Percentiles rank a stretch among this genome's conserved stretches.
Conservation (phyloP, 2,113 vertebrate genomes). For the Catharus fuscescens region DNA sequence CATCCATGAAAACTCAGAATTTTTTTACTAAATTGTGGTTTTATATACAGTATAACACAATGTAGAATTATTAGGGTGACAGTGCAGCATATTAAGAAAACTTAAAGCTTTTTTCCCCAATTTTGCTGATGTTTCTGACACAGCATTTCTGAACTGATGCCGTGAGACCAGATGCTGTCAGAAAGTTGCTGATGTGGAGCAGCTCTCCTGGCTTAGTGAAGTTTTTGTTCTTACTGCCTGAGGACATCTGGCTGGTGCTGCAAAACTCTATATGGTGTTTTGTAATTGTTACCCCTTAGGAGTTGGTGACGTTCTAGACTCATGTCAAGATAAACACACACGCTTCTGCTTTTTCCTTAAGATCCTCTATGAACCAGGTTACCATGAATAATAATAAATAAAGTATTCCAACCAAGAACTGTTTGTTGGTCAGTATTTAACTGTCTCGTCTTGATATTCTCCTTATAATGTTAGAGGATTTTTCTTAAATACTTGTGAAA, state of each 20-base stretch:
- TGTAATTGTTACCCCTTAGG: background rate
- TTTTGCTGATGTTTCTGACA: background rate
- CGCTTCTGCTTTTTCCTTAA: background rate
- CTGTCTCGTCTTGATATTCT: background rate
- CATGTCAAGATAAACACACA: fast-evolving
- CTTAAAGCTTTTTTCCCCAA: fast-evolving
- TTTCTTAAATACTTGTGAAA: background rate
- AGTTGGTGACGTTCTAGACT: background rate
- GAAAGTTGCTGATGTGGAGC: background rate
- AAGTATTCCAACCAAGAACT: background rate
- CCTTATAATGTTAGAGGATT: background rate
- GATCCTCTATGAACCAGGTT: background rate
- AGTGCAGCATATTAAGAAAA: background rate
- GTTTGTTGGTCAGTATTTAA: background rate
- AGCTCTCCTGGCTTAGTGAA: background rate
- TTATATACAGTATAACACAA: background rate
- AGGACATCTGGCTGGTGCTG: background rate
- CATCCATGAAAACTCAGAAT: background rate
- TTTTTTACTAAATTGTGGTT: background rate
- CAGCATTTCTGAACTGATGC: background rate
- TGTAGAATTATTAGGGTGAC: background rate
- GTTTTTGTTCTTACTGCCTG: background rate
- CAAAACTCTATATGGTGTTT: background rate
- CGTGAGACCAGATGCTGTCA: background rate
- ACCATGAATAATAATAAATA: background rate